phyloP scores from a whole-genome alignment of 2,797 vertebrate species.

The Channa striata region DNA sequence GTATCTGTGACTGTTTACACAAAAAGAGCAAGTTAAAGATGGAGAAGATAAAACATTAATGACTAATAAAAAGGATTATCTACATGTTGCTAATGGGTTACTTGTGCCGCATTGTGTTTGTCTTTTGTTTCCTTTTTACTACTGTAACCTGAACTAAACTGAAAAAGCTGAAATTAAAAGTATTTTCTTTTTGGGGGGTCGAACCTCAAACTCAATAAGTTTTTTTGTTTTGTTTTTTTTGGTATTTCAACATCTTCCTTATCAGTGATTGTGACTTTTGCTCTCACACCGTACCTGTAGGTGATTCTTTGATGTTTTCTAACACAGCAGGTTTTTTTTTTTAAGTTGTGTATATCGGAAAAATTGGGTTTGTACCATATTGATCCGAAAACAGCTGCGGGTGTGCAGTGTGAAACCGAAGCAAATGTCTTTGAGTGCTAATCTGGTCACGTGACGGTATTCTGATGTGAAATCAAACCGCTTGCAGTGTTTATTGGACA shows the following conservation, averaged over 20 bases:
- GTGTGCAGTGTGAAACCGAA: neutral
- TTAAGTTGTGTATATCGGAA: neutral
- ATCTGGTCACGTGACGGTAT: neutral
- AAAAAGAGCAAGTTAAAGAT: no score
- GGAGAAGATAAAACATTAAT: no score
- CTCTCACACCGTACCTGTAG: neutral
- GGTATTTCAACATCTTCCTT: no score
- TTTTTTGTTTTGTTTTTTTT: neutral
- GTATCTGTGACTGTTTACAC: no score
- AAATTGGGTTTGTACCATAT: neutral
- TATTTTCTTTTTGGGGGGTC: no score
- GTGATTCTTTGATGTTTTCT: neutral
- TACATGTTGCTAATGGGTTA: neutral
- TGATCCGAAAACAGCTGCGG: slow-evolving; percentile 1
- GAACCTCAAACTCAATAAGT: neutral
- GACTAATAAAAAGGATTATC: no score
- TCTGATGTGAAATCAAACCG: no score
- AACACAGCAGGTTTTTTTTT: neutral
- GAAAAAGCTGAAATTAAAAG: no score
- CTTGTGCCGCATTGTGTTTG: neutral
- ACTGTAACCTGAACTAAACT: no score
- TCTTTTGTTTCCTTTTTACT: neutral
- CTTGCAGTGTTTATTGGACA: neutral
- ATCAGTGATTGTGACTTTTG: neutral
- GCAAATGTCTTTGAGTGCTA: neutral